Evolutionary conservation across 2,888 invertebrate genomes (phyloP).

Genomic region (Cryptocephalus moraei): DNA sequence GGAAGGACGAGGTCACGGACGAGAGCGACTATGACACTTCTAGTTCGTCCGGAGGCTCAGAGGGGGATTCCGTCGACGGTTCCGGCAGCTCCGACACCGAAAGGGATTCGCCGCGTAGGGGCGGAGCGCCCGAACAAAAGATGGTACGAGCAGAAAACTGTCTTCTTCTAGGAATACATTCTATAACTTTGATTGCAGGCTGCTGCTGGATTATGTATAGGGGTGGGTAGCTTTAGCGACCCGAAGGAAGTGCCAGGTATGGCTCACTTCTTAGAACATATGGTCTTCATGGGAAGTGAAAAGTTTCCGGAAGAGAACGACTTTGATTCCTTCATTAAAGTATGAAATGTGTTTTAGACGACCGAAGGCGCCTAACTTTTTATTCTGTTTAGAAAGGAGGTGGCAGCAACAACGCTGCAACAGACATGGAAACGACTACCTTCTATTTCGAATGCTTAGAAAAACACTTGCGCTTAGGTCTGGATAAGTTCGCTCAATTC

Average conservation of each 20-base stretch:
- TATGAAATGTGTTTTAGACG: conserved; percentile 20
- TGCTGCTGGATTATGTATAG: conserved; percentile 65
- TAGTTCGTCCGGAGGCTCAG: conserved; percentile 28
- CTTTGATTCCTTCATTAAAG: conserved; percentile 69
- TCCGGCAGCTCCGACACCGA: conserved; percentile 8
- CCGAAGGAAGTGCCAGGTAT: conserved; percentile 66
- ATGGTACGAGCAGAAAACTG: conserved; percentile 18
- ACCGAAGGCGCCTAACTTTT: not conserved
- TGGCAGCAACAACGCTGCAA: conserved; percentile 78
- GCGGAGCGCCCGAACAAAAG: conserved; percentile 22
- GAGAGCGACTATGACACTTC: conserved; percentile 33
- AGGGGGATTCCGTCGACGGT: conserved; percentile 21
- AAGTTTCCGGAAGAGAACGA: conserved; percentile 82
- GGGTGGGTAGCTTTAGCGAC: conserved; percentile 73
- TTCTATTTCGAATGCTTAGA: conserved; percentile 86
- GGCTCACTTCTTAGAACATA: conserved; percentile 81
- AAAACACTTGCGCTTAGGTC: conserved; percentile 60
- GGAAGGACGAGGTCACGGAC: conserved; percentile 29
- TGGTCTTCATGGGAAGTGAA: conserved; percentile 92
- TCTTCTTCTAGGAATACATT: too few relatives aligned
- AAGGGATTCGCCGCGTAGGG: not conserved
- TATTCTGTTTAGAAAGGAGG: conserved; percentile 55
- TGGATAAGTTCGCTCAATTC: conserved; percentile 84
- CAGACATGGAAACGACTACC: conserved; percentile 77
- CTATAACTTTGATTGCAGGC: conserved; percentile 40